These are phyloP conservation scores for Xenops minutus DNA, from an alignment of 2,797 vertebrate species.

Conservation along the genomic window DNA sequence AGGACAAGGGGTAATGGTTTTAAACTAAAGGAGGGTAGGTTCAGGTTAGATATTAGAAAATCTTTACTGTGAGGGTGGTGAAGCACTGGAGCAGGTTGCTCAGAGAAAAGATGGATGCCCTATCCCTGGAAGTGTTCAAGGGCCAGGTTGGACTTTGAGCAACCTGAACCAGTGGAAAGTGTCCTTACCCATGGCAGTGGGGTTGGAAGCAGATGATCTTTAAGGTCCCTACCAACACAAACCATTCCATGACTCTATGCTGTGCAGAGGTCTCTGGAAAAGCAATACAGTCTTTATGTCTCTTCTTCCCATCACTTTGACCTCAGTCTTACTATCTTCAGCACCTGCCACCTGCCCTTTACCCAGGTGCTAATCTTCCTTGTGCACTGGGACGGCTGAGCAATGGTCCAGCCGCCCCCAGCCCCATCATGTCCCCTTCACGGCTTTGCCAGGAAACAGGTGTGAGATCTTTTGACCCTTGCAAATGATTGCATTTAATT, in stretches of 20 bases:
- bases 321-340: not conserved
- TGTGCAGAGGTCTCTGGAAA: not conserved
- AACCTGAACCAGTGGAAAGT: not conserved
- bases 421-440: accelerated
- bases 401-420: accelerated
- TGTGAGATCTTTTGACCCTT: not conserved
- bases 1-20: not conserved
- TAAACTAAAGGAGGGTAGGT: not conserved
- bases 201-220: not conserved
- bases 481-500: not conserved
- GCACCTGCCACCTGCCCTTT: not conserved
- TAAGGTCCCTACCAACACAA: not conserved
- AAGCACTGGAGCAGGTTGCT: not conserved
- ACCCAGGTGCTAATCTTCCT: not conserved
- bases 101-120: not conserved
- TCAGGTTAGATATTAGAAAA: not conserved
- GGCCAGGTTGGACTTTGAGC: not conserved
- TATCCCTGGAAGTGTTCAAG: not conserved
- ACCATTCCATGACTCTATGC: not conserved
- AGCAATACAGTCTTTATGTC: not conserved
- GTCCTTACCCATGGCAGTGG: not conserved
- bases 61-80: not conserved
- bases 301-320: not conserved
- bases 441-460: not conserved
- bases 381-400: not conserved